Evolutionary conservation across 2,888 invertebrate species (phyloP).

Genomic region (Anaspis maculata): DNA sequence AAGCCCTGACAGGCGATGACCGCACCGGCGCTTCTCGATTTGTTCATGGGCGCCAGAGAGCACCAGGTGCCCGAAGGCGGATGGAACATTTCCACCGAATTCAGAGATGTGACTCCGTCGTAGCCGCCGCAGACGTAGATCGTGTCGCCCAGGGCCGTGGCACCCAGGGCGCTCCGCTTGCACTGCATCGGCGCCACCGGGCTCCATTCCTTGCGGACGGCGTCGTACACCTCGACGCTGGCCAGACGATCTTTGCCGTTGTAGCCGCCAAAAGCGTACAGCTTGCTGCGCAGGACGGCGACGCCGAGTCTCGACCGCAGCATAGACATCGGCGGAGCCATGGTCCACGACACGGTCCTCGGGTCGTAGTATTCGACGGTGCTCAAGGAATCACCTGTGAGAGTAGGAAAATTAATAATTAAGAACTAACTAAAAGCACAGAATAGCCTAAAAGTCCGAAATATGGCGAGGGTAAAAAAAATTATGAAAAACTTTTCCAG

Average conservation of each 20-base stretch:
- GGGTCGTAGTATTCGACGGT: slow-evolving; percentile 83
- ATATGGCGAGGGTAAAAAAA: too few relatives aligned
- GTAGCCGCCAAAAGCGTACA: slow-evolving; percentile 78
- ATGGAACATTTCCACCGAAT: slow-evolving; percentile 75
- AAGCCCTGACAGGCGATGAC: slow-evolving; percentile 47
- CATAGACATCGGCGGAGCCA: slow-evolving; percentile 77
- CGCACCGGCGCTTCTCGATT: slow-evolving; percentile 45
- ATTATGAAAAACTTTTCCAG: too few relatives aligned
- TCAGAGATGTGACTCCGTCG: slow-evolving; percentile 74
- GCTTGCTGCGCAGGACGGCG: slow-evolving; percentile 67
- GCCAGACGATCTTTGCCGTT: slow-evolving; percentile 75
- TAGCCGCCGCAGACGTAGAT: slow-evolving; percentile 82
- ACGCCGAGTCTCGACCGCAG: slow-evolving; percentile 76
- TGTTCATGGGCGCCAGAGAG: slow-evolving; percentile 63
- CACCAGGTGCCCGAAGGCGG: slow-evolving; percentile 67
- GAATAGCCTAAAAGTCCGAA: too few relatives aligned
- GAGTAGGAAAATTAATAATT: too few relatives aligned
- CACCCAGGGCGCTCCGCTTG: slow-evolving; percentile 73
- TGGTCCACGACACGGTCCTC: slow-evolving; percentile 58
- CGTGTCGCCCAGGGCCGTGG: slow-evolving; percentile 67
- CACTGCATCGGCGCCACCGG: slow-evolving; percentile 73
- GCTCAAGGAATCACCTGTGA: slow-evolving; percentile 64
- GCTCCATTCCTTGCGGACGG: slow-evolving; percentile 62
- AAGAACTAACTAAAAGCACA: too few relatives aligned
- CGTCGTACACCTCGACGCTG: slow-evolving; percentile 80